Conservation (phyloP, 2,888 invertebrate genomes). For the Apodemia zela region DNA sequence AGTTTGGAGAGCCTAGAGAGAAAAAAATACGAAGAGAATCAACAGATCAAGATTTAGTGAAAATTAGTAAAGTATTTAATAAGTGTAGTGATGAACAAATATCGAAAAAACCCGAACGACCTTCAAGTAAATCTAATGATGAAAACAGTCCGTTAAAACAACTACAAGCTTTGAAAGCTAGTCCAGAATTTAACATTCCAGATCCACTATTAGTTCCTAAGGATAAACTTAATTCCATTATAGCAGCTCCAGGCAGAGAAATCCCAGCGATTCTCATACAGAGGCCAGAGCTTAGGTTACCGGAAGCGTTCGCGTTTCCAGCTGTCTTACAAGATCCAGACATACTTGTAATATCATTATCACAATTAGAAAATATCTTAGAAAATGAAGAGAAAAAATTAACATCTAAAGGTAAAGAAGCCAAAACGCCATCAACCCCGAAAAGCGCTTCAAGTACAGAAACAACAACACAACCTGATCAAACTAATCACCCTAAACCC, state of each 20-base stretch:
- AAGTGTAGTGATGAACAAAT: constrained; percentile 51
- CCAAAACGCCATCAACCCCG: constrained; percentile 41
- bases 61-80: constrained; percentile 62
- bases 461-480: constrained; percentile 40
- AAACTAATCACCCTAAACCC: constrained; percentile 47
- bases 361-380: constrained; percentile 85
- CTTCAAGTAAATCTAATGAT: constrained; percentile 48
- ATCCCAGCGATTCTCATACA: constrained; percentile 87
- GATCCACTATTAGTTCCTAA: constrained; percentile 91
- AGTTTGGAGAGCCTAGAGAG: constrained; percentile 71
- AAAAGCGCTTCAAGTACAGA: constrained; percentile 45
- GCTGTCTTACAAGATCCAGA: constrained; percentile 88
- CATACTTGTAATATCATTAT: constrained; percentile 87
- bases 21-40: constrained; percentile 61
- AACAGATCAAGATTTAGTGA: constrained; percentile 56
- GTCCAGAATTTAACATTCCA: constrained; percentile 86
- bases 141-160: constrained; percentile 86
- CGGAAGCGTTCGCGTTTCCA: constrained; percentile 87
- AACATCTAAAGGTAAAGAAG: constrained; percentile 40
- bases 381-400: constrained; percentile 65
- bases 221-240: constrained; percentile 84
- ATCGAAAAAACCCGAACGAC: constrained; percentile 47
- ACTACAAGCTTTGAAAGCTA: constrained; percentile 83
- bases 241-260: constrained; percentile 87
- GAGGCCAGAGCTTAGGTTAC: constrained; percentile 86